These are phyloP conservation scores for Ferrisia virgata DNA, from an alignment of 2,888 invertebrate species.

Conservation along the genomic window DNA sequence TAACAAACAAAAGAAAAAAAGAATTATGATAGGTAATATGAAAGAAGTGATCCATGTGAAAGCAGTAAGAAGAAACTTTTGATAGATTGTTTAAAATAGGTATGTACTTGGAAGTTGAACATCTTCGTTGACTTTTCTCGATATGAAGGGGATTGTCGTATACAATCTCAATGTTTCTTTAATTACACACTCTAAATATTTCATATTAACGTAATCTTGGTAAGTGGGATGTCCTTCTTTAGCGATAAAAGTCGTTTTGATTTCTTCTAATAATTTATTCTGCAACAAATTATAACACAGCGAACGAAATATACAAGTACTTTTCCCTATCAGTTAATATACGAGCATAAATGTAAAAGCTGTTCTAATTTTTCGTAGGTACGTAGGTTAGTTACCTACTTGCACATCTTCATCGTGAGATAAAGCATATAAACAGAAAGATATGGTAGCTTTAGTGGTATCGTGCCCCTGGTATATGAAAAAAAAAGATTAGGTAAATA, in stretches of 20 bases:
- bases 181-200: constrained; percentile 34
- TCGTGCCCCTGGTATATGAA: constrained; percentile 48
- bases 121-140: not conserved
- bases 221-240: not conserved
- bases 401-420: constrained; percentile 47
- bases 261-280: not conserved
- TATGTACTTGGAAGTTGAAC: not conserved
- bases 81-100: not conserved
- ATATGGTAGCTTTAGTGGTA: constrained; percentile 49
- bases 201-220: not conserved
- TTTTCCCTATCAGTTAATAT: not conserved
- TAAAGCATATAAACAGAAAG: constrained; percentile 48
- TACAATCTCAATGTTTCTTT: constrained; percentile 32
- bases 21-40: no score
- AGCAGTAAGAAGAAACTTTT: no score
- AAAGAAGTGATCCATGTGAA: no score
- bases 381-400: not conserved
- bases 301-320: no score
- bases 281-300: no score
- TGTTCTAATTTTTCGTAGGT: not conserved
- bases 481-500: no score
- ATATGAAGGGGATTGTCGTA: not conserved
- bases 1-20: not conserved
- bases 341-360: not conserved
- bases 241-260: not conserved